These are phyloP conservation scores for Caenorhabditis imperialis DNA, from an alignment of 2,888 invertebrate species.

Conservation along the genomic window DNA sequence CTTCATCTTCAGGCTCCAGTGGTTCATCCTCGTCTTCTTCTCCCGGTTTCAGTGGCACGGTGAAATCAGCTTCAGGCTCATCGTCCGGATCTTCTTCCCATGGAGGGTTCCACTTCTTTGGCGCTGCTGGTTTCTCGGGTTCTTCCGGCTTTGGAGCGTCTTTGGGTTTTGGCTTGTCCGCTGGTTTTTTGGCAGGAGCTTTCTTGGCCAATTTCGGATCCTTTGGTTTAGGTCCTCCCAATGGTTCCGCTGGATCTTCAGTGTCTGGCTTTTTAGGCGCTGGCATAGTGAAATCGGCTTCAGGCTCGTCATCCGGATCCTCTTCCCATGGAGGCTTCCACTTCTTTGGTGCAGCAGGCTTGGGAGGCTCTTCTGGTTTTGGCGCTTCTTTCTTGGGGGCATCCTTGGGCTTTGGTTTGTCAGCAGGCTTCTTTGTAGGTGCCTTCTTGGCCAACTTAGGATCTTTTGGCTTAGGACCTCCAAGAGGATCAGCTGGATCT, in stretches of 20 bases:
- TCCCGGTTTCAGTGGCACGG: constrained; percentile 48
- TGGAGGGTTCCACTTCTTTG: constrained; percentile 51
- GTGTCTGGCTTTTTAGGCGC: constrained; percentile 48
- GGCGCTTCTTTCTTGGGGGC: constrained; percentile 24
- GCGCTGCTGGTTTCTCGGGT: constrained; percentile 25
- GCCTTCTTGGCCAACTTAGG: constrained; percentile 42
- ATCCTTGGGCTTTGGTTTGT: constrained; percentile 18
- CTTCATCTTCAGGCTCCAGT: constrained; percentile 44
- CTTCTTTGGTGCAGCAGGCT: constrained; percentile 41
- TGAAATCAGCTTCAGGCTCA: constrained; percentile 59
- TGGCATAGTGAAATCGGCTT: constrained; percentile 53
- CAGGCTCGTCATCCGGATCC: constrained; percentile 39
- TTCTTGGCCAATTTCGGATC: constrained; percentile 38
- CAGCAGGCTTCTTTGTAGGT: constrained; percentile 21
- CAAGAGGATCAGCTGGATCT: constrained; percentile 51
- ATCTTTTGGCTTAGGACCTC: constrained; percentile 48
- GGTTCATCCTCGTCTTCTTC: constrained; percentile 41
- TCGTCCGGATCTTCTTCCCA: constrained; percentile 48
- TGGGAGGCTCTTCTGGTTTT: constrained; percentile 15
- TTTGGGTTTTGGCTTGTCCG: too few relatives aligned
- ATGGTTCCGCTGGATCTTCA: constrained; percentile 31
- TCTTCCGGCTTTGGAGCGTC: too few relatives aligned
- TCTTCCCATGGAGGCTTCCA: constrained; percentile 46
- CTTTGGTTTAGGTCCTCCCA: constrained; percentile 17
- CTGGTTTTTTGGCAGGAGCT: constrained; percentile 10